Conservation (phyloP, 2,113 vertebrate species). For the Mungos mungo region DNA sequence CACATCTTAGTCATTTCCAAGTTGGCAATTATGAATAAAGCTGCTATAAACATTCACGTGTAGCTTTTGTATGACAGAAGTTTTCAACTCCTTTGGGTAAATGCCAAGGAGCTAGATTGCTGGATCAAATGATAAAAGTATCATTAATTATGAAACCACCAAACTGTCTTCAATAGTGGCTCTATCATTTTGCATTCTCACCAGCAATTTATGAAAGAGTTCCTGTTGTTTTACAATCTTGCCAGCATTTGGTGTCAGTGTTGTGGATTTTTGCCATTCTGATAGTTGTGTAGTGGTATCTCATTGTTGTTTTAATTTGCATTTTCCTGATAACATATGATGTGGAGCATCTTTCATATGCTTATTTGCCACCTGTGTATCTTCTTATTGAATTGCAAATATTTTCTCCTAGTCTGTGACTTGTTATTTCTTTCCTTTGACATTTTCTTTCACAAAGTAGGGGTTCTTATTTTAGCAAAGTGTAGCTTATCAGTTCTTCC, state of each 20-base stretch:
- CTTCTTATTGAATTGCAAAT: not conserved
- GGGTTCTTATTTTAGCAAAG: not conserved
- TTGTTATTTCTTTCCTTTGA: not conserved
- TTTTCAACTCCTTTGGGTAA: not conserved
- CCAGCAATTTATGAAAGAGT: not conserved
- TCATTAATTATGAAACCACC: not conserved
- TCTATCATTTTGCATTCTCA: not conserved
- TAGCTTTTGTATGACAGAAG: not conserved
- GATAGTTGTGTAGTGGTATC: not conserved
- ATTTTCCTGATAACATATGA: not conserved
- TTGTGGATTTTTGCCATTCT: not conserved
- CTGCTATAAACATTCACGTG: not conserved
- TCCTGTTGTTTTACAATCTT: not conserved
- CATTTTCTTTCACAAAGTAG: not conserved
- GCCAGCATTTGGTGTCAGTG: not conserved
- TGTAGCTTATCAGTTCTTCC: not conserved
- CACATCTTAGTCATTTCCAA: not conserved
- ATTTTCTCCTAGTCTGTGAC: not conserved
- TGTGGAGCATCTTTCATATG: not conserved
- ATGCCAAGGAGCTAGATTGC: not conserved
- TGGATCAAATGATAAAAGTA: not conserved
- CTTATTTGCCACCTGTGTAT: not conserved
- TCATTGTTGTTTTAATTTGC: not conserved
- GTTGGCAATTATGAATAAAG: not conserved
- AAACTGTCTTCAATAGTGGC: not conserved